These are phyloP conservation scores for Dorcus hopei DNA, from an alignment of 2,888 invertebrate species.

Conservation along the genomic window DNA sequence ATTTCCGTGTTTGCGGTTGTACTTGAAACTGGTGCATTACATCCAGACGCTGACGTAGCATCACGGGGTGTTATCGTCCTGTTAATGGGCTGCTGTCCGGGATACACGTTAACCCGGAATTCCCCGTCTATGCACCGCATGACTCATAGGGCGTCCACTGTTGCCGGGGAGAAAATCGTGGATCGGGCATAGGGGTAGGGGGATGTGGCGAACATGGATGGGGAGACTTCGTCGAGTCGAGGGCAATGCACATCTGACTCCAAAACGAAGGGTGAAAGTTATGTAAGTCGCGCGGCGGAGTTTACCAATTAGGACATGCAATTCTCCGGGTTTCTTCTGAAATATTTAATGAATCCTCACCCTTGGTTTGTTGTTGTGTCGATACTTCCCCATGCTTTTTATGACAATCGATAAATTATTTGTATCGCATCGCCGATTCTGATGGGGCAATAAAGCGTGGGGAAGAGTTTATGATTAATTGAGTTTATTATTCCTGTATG, in stretches of 20 bases:
- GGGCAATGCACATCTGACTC: neutral
- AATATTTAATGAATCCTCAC: too few species aligned
- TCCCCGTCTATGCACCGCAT: slow-evolving; percentile 16
- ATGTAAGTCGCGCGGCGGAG: neutral
- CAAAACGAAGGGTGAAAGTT: slow-evolving; percentile 1
- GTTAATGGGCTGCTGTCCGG: slow-evolving; percentile 9
- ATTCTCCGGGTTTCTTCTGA: too few species aligned
- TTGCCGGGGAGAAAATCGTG: slow-evolving; percentile 15
- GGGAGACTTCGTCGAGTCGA: slow-evolving; percentile 1
- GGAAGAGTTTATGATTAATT: too few species aligned
- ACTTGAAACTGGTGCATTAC: neutral
- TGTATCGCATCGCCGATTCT: too few species aligned
- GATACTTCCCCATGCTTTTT: too few species aligned
- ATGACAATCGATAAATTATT: too few species aligned
- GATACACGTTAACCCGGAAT: slow-evolving; percentile 7
- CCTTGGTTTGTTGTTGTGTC: too few species aligned
- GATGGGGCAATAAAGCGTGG: too few species aligned
- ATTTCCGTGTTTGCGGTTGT: too few species aligned
- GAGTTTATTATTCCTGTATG: too few species aligned
- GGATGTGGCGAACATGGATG: neutral
- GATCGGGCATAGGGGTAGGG: slow-evolving; percentile 1
- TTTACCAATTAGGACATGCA: too few species aligned
- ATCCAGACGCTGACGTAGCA: slow-evolving; percentile 4
- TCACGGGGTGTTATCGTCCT: slow-evolving; percentile 8
- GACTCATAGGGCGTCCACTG: slow-evolving; percentile 26